Base-by-base conservation (phyloP, 2,113 vertebrate species). In the Xyliphius kryptos region DNA sequence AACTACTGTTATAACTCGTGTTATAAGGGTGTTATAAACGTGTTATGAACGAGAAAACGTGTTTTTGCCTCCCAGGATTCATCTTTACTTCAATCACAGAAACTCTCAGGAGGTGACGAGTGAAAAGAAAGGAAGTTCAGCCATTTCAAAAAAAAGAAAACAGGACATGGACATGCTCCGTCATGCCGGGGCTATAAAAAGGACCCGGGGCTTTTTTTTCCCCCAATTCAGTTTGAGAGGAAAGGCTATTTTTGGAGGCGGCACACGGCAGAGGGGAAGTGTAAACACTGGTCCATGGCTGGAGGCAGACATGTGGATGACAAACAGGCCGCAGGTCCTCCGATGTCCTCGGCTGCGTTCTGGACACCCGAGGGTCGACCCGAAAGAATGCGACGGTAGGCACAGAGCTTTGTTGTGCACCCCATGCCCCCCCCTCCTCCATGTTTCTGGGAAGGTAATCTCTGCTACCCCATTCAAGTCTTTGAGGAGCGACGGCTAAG, bases 401-500 rank as follows among this genome's bases (percentile, higher is more conserved):
- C 54, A 52, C 5, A 74, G 70, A 78, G 73, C 67, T 76, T 15
- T 40, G 69, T 65, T 59, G n/a, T 61, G 61, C 37, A 63, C 66
- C 56, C 62, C 59, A 61, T 79, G 77, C 74, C 38, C 10, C 41
- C 14, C 48, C 57, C 59, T 54, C 55, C 47, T 74, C 74, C 77
- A 65, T 76, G 57, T 81, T 78, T 78, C 79, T 76, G 63, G 75
- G 76, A 74, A 75, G 80, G 74, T 73, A 66, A 69, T 66, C 62
- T 73, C 56, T 17, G 19, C 55, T 48, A 68, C 37, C 41, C 55
- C 84, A 83, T 85, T 85, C 86, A 86, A 83, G 88, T 81, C 85
- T 81, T 84, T 82, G 80, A 83, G 82, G 82, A 86, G 85, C 82
- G 81, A 83, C 86, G 85, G 83, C 85, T 85, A 82, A 87, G 83